Evolutionary conservation across 2,888 invertebrate species (phyloP).

Genomic region (Luffia ferchaultella): DNA sequence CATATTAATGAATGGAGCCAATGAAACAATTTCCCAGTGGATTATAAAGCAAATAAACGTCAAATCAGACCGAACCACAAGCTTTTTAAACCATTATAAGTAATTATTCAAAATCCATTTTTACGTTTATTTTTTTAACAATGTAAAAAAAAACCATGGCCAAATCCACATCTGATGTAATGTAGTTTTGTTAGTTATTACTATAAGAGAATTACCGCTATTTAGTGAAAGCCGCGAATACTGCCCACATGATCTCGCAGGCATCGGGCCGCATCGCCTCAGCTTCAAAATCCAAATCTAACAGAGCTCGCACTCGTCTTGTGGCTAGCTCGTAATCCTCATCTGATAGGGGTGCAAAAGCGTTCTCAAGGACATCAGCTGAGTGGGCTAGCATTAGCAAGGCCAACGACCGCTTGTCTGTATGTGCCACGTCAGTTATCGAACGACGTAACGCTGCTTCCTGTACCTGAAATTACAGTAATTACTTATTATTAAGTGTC

Average conservation of each 20-base stretch:
- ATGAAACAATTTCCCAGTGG: no score
- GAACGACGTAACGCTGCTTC: conserved; percentile 96
- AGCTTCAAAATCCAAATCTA: conserved; percentile 96
- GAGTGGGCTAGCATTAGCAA: conserved; percentile 96
- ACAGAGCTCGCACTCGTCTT: conserved; percentile 93
- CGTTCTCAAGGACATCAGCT: conserved; percentile 98
- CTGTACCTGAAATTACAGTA: conserved; percentile 76
- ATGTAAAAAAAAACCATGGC: no score
- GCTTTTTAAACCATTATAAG: no score
- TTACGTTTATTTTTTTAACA: no score
- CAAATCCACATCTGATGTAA: no score
- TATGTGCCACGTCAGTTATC: conserved; percentile 96
- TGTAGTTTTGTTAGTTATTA: no score
- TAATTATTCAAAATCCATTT: no score
- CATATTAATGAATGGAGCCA: no score
- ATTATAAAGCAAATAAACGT: no score
- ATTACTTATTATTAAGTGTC: neutral
- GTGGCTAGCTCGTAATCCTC: conserved; percentile 99
- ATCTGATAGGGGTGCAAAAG: conserved; percentile 96
- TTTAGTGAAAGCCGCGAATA: conserved; percentile 98
- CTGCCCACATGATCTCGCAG: conserved; percentile 98
- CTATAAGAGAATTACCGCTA: conserved; percentile 60
- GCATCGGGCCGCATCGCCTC: conserved; percentile 92
- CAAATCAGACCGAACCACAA: no score
- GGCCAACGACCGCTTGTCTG: conserved; percentile 94